Conservation (phyloP, 1,140 invertebrate species). For the Zaprionus camerounensis region DNA sequence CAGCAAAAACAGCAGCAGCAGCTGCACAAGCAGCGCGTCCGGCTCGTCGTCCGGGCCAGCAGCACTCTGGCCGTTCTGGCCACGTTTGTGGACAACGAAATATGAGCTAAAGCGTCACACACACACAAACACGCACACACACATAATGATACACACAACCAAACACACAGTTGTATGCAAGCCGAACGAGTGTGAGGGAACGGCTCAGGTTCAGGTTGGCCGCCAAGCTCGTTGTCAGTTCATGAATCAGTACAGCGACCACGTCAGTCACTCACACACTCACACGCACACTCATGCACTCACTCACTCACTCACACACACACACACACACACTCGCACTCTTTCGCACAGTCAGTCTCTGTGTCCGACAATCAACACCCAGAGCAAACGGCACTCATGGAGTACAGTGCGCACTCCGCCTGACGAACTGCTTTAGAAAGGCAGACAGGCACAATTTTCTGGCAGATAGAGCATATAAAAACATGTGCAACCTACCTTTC, state of each 20-base stretch:
- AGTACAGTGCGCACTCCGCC: neutral
- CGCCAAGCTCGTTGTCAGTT: conserved; percentile 71
- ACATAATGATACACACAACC: neutral
- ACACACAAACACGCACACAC: conserved; percentile 20
- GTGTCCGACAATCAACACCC: conserved; percentile 69
- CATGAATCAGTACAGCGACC: conserved; percentile 73
- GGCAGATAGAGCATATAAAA: no score
- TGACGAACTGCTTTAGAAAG: neutral
- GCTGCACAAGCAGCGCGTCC: conserved; percentile 35
- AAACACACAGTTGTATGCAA: conserved; percentile 29
- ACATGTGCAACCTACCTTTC: no score
- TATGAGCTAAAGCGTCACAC: conserved; percentile 51
- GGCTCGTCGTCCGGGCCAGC: conserved; percentile 15
- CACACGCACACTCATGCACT: conserved; percentile 40
- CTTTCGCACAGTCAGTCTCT: conserved; percentile 21
- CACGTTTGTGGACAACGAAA: conserved; percentile 55
- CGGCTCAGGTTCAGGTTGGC: conserved; percentile 74
- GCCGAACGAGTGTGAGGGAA: conserved; percentile 11
- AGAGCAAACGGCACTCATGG: conserved; percentile 10
- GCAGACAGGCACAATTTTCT: neutral
- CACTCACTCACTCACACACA: conserved; percentile 38
- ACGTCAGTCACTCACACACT: conserved; percentile 52
- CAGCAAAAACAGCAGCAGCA: conserved; percentile 66
- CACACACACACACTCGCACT: conserved; percentile 32
- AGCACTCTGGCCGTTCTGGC: conserved; percentile 28